Percentiles rank a stretch among this genome's conserved stretches.
phyloP scores from a whole-genome alignment of 2,888 invertebrate genomes.

The Platycheirus rosarum region DNA sequence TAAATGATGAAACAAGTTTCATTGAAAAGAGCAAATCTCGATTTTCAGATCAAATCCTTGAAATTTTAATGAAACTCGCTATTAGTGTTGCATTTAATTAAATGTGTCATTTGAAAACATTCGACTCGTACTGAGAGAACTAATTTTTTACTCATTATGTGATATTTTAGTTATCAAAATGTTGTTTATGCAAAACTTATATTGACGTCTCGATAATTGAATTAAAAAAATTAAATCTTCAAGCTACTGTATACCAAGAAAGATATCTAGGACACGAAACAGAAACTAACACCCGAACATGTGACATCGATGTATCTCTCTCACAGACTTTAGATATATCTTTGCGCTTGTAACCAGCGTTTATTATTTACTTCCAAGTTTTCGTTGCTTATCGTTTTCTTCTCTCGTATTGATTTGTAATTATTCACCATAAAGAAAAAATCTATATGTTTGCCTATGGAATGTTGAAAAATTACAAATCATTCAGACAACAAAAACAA shows the following conservation, averaged over 20 bases:
- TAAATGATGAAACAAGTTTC: no score
- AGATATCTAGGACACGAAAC: slow-evolving; percentile 22
- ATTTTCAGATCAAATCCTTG: no score
- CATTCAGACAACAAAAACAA: slow-evolving; percentile 21
- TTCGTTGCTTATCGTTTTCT: slow-evolving; percentile 36
- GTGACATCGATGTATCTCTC: slow-evolving; percentile 25
- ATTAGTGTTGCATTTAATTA: no score
- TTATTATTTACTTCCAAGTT: slow-evolving; percentile 54
- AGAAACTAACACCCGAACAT: slow-evolving; percentile 11
- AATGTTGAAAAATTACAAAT: slow-evolving; percentile 30
- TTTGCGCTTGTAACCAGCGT: slow-evolving; percentile 8
- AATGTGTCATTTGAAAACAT: no score
- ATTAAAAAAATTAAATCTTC: not conserved
- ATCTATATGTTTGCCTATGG: slow-evolving; percentile 40
- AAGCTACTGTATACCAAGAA: slow-evolving; percentile 21
- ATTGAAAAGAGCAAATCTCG: no score
- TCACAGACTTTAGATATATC: slow-evolving; percentile 1
- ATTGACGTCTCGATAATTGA: slow-evolving; percentile 6
- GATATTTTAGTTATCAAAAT: no score
- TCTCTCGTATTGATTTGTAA: slow-evolving; percentile 66
- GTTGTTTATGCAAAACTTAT: not conserved
- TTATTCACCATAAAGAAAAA: slow-evolving; percentile 45
- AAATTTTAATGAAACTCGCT: no score
- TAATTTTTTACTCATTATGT: no score
- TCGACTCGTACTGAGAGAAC: no score